phyloP scores from a whole-genome alignment of 2,113 vertebrate species.

The Hipposideros armiger region DNA sequence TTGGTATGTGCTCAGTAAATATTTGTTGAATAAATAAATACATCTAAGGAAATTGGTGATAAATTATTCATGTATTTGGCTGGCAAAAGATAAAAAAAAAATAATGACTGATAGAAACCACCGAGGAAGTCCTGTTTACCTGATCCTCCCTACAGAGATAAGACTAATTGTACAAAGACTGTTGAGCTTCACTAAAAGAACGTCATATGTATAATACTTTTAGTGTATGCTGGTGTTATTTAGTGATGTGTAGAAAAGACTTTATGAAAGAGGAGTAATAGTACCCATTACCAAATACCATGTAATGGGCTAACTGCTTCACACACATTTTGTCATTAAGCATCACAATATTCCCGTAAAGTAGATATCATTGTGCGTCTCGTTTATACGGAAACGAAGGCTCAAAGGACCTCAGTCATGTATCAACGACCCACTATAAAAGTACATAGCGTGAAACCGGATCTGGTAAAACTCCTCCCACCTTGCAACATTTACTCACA shows the following conservation, averaged over 20 bases:
- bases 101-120: neutral
- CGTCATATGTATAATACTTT: neutral
- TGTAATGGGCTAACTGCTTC: neutral
- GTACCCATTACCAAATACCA: neutral
- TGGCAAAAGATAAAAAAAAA: neutral
- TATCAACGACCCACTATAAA: neutral
- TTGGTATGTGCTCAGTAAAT: neutral
- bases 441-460: neutral
- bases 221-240: neutral
- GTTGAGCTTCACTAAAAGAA: conserved; percentile 53
- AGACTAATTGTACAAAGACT: conserved; percentile 56
- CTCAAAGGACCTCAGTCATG: neutral
- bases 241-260: neutral
- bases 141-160: conserved; percentile 43
- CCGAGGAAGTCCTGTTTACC: conserved; percentile 30
- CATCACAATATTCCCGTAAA: neutral
- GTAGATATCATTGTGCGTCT: neutral
- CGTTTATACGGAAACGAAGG: neutral
- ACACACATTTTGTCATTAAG: neutral
- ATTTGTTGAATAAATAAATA: conserved; percentile 8
- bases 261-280: conserved; percentile 39
- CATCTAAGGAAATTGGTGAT: neutral
- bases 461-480: neutral
- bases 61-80: conserved; percentile 24
- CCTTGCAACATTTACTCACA: neutral